Base-by-base conservation (phyloP, 2,888 invertebrate species). In the Hirudinaria manillensis region DNA sequence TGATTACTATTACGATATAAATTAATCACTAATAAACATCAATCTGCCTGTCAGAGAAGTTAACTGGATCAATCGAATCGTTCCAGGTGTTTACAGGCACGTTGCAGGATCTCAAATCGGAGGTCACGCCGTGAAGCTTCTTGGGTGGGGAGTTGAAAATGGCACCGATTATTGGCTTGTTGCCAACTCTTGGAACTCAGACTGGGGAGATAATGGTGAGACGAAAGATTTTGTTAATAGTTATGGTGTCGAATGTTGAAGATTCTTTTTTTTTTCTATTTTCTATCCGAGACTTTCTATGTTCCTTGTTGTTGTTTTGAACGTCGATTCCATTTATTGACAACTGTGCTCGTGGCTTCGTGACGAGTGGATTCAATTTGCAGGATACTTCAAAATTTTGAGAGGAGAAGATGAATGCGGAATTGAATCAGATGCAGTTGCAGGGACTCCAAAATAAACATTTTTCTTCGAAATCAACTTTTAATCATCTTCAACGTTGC, bases 101-200 rank as follows among this genome's bases (percentile, higher is more conserved):
- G 89, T 89, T 0, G 87, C 88, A 77, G 94, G 94, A 7, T 86
- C 88, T 24, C 80, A 81, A 3, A 87, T 93, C 4, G 94, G 94
- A 36, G 93, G 93, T 0, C 94, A 94, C 85, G 94, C 94, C 38
- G 89, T 94, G 74, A 91, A 91, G 82, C 90, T 94, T 72, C 84
- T 94, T 70, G 94, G 95, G n/a, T 95, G 93, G 92, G 94, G 95
- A 65, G 89, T 89, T 0, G 91, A 92, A 79, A 88, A 89, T 70
- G 89, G 88, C 13, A 89, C 88, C 73, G 91, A 91, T 70, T 95
- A 93, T 85, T 95, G 95, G 95, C 88, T 93, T 29, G 89, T 93
- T 80, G 93, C 92, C 73, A 95, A 95, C 87, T 93, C 93, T 0
- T 95, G 94, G 94, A 94, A 95, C 87, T 88, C 89, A 0, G 94